Evolutionary conservation across 35 echinoderm and acorn worm species (phyloP).

Genomic region (Diadema setosum): DNA sequence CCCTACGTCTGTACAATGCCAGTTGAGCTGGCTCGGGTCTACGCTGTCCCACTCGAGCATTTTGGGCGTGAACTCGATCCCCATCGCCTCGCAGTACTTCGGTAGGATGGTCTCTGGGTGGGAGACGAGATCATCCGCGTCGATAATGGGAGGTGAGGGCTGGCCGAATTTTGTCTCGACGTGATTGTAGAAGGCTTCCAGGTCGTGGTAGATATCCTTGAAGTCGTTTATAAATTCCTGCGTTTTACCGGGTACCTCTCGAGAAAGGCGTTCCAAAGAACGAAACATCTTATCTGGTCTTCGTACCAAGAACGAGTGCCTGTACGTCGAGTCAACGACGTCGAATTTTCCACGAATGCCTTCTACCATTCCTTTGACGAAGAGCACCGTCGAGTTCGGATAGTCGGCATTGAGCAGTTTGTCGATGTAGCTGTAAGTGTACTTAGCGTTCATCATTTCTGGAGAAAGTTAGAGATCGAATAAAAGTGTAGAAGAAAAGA

Average conservation of each 20-base stretch:
- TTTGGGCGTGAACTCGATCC: background rate
- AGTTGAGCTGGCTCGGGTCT: background rate
- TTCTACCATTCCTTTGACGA: slow-evolving; percentile 16
- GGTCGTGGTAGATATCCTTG: background rate
- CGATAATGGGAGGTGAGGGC: background rate
- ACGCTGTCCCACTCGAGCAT: slow-evolving; percentile 30
- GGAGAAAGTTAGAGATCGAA: no score
- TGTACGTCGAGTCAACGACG: background rate
- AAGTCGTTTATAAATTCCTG: background rate
- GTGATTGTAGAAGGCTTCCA: background rate
- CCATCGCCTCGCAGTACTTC: slow-evolving; percentile 23
- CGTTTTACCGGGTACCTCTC: background rate
- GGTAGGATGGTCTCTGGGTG: slow-evolving; percentile 2
- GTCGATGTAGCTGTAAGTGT: slow-evolving; percentile 12
- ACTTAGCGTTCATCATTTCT: background rate
- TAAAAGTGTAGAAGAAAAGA: no score
- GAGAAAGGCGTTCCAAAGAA: background rate
- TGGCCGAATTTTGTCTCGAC: background rate
- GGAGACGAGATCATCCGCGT: slow-evolving; percentile 26
- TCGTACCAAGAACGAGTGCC: slow-evolving; percentile 21
- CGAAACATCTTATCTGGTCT: background rate
- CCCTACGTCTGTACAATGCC: slow-evolving; percentile 13
- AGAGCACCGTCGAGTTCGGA: background rate
- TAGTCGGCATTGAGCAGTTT: slow-evolving; percentile 2
- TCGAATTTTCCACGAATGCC: background rate